Percentiles rank a stretch among this genome's conserved stretches.
Conservation (phyloP, 2,888 invertebrate genomes). For the Cryptophagus acutangulus region DNA sequence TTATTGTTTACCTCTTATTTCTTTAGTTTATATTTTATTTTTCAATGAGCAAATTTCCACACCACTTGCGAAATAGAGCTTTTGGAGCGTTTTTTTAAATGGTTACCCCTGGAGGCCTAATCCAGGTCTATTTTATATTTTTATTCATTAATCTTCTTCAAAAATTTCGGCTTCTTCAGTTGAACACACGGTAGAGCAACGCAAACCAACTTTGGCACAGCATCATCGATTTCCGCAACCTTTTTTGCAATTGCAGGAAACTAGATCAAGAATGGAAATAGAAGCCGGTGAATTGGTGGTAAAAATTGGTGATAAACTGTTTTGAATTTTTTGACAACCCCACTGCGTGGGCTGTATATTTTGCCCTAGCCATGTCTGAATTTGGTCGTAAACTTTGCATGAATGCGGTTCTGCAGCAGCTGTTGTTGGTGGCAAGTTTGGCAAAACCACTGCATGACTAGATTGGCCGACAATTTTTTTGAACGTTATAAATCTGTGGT, state of each 20-base stretch:
- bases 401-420: neutral
- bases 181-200: neutral
- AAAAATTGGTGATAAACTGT: neutral
- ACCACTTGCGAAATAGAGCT: too few relatives aligned
- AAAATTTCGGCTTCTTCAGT: too few relatives aligned
- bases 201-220: neutral
- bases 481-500: neutral
- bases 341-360: neutral
- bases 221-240: neutral
- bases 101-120: too few relatives aligned
- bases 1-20: too few relatives aligned
- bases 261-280: neutral
- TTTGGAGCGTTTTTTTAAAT: too few relatives aligned
- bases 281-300: neutral
- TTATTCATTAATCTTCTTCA: too few relatives aligned
- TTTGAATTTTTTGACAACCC: neutral
- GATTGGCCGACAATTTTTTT: neutral
- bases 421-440: neutral
- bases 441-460: constrained; percentile 1
- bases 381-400: neutral
- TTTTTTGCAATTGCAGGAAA: constrained; percentile 1
- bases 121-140: too few relatives aligned
- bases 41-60: too few relatives aligned
- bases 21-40: too few relatives aligned
- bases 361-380: neutral